Evolutionary conservation across 2,797 vertebrate genomes (phyloP).

Genomic region (Enteromius trimaculatus): DNA sequence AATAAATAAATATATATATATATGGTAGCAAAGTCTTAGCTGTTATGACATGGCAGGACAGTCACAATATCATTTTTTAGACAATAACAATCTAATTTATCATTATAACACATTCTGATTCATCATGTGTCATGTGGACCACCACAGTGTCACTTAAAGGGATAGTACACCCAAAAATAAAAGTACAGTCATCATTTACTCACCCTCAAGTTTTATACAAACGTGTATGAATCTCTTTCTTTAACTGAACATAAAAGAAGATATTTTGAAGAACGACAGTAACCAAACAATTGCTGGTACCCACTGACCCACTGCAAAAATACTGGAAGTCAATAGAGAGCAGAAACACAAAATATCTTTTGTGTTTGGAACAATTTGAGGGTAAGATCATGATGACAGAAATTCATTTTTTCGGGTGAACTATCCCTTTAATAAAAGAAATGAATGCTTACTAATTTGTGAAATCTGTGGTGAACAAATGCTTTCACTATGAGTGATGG

Average conservation of each 20-base stretch:
- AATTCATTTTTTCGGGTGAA: background rate
- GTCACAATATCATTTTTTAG: background rate
- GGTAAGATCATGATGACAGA: background rate
- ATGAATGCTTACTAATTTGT: background rate
- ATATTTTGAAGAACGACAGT: background rate
- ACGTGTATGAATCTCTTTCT: background rate
- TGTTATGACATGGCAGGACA: background rate
- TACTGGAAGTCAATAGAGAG: background rate
- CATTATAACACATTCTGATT: background rate
- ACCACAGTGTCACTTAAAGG: background rate
- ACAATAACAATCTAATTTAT: background rate
- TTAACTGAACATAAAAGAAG: background rate
- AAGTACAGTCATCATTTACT: background rate
- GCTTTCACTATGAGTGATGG: background rate
- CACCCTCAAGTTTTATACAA: background rate
- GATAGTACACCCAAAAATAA: background rate
- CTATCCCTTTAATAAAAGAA: conserved; percentile 7
- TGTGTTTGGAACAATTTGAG: background rate
- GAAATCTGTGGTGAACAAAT: background rate
- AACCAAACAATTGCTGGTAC: background rate
- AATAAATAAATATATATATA: too few species aligned
- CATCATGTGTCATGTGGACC: background rate
- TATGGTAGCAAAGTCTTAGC: background rate
- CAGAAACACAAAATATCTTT: background rate
- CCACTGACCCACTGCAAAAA: too few species aligned